Evolutionary conservation across 1,140 invertebrate species (phyloP), one percentile per base, ranked within the genome.

Genomic region (Sminthurides bifidus): DNA sequence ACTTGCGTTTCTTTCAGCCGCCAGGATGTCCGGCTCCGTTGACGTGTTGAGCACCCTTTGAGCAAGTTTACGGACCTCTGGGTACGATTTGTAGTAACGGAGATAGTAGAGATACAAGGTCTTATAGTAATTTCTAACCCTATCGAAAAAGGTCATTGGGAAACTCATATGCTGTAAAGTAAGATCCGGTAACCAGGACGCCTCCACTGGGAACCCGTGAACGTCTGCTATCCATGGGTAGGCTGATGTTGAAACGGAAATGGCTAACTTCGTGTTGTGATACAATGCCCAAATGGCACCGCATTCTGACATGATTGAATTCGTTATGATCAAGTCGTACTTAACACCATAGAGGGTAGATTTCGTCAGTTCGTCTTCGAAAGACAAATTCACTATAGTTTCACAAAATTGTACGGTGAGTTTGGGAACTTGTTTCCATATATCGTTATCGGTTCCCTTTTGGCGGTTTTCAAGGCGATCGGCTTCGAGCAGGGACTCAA

Each of bases 231-330:
- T 37, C 52, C 57, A 54, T 5, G 57, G 46, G 10, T 54, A 29
- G 19, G 45, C 19, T 15, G 46, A 19, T 0, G 52, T 50, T 14
- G 52, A 54, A 5, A 45, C 45, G 29, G 35, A 24, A 1, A 52
- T 5, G 15, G 55, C 50, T 1, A 31, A 37, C 33, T 55, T 54
- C 1, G 79, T 75, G 54, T 78, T 77, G 58, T 79, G 76, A 19
- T 75, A 73, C 60, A 84, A 74, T 0, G 81, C 76, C 30, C 85
- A 68, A 0, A 82, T 83, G 8, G 84, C 65, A 19, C 80, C 76
- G 64, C 57, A 54, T 21, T 59, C 57, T 19, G 49, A 49, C 2
- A 50, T 24, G 10, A 30, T 46, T 10, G 52, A 43, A 23, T 59
- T 45, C 10, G 54, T 31, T 5, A 59, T 19, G 3, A 58, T 41